phyloP scores from a whole-genome alignment of 1,140 invertebrate species.

The Zaprionus camerounensis region DNA sequence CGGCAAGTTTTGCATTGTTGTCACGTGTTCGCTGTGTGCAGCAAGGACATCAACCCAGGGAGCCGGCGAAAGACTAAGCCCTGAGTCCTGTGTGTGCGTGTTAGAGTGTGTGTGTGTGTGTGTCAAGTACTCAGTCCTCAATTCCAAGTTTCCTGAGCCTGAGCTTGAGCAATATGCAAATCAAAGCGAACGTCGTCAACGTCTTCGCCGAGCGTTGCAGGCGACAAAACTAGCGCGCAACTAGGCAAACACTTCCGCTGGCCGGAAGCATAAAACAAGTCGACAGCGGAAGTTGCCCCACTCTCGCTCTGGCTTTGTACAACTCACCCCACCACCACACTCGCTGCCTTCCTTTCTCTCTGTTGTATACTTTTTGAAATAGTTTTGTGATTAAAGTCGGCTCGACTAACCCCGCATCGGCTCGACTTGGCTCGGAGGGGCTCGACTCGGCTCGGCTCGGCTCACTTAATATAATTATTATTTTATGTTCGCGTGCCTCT shows the following conservation, averaged over 20 bases:
- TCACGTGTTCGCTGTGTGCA: constrained; percentile 56
- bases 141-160: constrained; percentile 17
- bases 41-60: constrained; percentile 21
- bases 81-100: constrained; percentile 12
- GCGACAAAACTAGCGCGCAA: constrained; percentile 82
- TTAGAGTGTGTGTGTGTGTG: neutral
- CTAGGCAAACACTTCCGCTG: constrained; percentile 81
- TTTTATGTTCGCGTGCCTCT: constrained; percentile 53
- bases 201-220: constrained; percentile 54
- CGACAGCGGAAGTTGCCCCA: constrained; percentile 73
- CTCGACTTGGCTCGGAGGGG: constrained; percentile 10
- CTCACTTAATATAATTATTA: constrained; percentile 76
- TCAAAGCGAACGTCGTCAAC: constrained; percentile 66
- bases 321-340: neutral
- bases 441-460: constrained; percentile 16
- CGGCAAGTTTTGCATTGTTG: constrained; percentile 75
- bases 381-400: constrained; percentile 69
- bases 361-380: constrained; percentile 22
- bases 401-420: constrained; percentile 13
- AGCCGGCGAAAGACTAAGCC: constrained; percentile 1
- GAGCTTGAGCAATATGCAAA: constrained; percentile 67
- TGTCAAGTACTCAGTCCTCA: constrained; percentile 12
- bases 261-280: constrained; percentile 83
- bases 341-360: neutral
- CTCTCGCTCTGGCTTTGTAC: constrained; percentile 9